Conservation (phyloP, 1,140 invertebrate genomes). For the Callitettix versicolor region DNA sequence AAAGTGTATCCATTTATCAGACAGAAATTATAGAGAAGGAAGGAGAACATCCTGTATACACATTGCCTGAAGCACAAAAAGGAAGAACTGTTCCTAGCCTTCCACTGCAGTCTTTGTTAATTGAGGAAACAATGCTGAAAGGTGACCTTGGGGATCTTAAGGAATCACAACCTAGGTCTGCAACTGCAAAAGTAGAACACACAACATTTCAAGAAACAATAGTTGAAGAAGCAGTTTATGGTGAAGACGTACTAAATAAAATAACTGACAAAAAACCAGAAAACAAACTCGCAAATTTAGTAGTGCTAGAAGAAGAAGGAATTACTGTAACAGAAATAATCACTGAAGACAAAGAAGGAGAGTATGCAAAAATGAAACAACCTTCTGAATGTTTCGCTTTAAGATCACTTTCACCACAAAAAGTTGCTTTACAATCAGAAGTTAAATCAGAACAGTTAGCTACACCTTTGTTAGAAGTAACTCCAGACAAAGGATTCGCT, state of each 20-base stretch:
- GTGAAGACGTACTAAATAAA: slow-evolving; percentile 35
- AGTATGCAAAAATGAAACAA: slow-evolving; percentile 28
- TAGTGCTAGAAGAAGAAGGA: slow-evolving; percentile 39
- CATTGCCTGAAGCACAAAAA: slow-evolving; percentile 42
- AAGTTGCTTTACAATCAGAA: slow-evolving; percentile 39
- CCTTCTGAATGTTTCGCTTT: slow-evolving; percentile 33
- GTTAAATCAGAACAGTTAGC: slow-evolving; percentile 38
- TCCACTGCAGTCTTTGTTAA: slow-evolving; percentile 41
- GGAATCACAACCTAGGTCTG: slow-evolving; percentile 30
- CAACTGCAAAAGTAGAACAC: slow-evolving; percentile 37
- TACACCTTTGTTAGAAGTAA: slow-evolving; percentile 33
- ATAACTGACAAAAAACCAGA: slow-evolving; percentile 32
- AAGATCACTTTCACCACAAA: slow-evolving; percentile 36
- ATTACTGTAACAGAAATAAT: slow-evolving; percentile 41
- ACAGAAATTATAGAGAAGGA: slow-evolving; percentile 45
- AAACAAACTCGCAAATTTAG: slow-evolving; percentile 36
- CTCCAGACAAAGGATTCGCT: slow-evolving; percentile 33
- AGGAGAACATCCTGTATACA: slow-evolving; percentile 35
- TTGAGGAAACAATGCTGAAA: slow-evolving; percentile 45
- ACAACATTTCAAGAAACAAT: slow-evolving; percentile 39
- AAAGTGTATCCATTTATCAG: slow-evolving; percentile 40
- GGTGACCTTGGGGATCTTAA: slow-evolving; percentile 37
- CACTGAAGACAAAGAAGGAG: slow-evolving; percentile 35
- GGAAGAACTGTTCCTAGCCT: slow-evolving; percentile 41
- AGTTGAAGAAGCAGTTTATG: slow-evolving; percentile 38